A percentile compares a stretch with the other conserved stretches of the same genome.
Evolutionary conservation across 2,113 vertebrate genomes (phyloP).

Genomic region (Sapayoa aenigma): DNA sequence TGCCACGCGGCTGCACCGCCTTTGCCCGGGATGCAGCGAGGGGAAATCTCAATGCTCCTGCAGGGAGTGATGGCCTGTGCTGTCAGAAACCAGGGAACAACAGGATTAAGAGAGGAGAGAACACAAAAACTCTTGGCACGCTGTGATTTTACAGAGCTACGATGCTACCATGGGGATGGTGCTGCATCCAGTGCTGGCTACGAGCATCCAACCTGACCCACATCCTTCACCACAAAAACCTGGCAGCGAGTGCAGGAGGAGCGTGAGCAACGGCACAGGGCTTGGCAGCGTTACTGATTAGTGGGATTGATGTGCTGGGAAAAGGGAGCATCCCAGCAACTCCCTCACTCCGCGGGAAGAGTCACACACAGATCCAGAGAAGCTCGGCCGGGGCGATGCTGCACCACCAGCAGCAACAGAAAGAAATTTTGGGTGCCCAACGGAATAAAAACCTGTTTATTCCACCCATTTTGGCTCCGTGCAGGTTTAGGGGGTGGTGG

Average conservation of each 20-base stretch:
- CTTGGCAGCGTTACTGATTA: fast-evolving
- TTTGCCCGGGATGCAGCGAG: neutral
- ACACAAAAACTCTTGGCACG: neutral
- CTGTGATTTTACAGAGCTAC: neutral
- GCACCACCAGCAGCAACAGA: neutral
- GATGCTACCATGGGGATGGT: fast-evolving
- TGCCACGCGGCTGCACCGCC: fast-evolving
- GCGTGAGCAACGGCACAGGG: fast-evolving
- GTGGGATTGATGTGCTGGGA: neutral
- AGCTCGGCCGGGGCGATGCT: fast-evolving
- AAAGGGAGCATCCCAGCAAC: neutral
- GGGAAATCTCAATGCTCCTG: neutral
- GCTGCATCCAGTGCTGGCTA: neutral
- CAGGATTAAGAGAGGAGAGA: fast-evolving
- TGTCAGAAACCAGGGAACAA: neutral
- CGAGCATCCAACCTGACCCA: neutral
- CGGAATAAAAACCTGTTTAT: neutral
- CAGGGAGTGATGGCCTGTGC: neutral
- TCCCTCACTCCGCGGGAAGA: neutral
- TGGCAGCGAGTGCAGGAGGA: neutral
- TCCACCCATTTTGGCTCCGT: neutral
- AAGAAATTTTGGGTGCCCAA: neutral
- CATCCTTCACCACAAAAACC: neutral
- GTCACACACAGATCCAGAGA: fast-evolving
- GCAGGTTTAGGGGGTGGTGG: neutral